These are phyloP conservation scores for Epinotia nisella DNA, from an alignment of 2,888 invertebrate species.

Conservation along the genomic window DNA sequence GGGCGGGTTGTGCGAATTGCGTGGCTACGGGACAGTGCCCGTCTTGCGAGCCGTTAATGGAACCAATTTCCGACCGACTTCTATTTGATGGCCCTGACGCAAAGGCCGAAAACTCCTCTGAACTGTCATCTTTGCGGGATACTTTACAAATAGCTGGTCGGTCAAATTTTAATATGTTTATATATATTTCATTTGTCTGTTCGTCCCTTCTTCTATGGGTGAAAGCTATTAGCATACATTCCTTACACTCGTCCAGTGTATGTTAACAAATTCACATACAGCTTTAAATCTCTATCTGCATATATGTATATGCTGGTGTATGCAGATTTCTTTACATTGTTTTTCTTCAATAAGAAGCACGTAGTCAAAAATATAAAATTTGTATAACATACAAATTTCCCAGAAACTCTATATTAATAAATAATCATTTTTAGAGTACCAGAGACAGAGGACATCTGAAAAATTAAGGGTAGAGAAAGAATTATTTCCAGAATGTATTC, in stretches of 20 bases:
- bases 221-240: too few relatives aligned
- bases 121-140: constrained; percentile 63
- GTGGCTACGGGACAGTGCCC: constrained; percentile 58
- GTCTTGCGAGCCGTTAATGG: constrained; percentile 59
- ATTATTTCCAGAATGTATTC: constrained; percentile 76
- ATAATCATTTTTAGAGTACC: constrained; percentile 63
- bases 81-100: constrained; percentile 58
- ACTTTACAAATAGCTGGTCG: constrained; percentile 69
- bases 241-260: not conserved
- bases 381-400: too few relatives aligned
- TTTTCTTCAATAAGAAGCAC: too few relatives aligned
- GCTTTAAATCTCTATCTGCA: too few relatives aligned
- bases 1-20: constrained; percentile 71
- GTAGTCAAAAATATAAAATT: too few relatives aligned
- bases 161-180: constrained; percentile 21
- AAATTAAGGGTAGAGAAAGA: constrained; percentile 71
- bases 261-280: not conserved
- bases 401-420: not conserved
- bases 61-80: constrained; percentile 44
- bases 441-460: constrained; percentile 65
- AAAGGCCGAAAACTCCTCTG: constrained; percentile 56
- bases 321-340: too few relatives aligned
- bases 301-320: too few relatives aligned
- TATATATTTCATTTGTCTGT: constrained; percentile 16
- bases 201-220: not conserved